phyloP scores from a whole-genome alignment of 2,113 vertebrate species.

The Chlamydotis undulata region DNA sequence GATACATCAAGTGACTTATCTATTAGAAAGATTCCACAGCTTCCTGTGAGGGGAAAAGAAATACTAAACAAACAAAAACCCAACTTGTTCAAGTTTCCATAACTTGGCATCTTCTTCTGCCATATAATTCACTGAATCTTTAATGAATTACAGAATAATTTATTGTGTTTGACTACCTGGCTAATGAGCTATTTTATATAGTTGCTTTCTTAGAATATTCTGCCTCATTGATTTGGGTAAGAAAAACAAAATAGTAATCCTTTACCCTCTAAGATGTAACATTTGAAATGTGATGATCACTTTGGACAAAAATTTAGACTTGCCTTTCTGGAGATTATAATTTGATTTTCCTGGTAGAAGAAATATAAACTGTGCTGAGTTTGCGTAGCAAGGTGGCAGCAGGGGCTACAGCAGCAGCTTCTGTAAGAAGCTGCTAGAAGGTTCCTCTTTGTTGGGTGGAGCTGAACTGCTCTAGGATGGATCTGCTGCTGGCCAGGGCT shows the following conservation, averaged over 20 bases:
- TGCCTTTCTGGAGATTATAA: background rate
- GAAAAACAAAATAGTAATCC: background rate
- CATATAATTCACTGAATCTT: background rate
- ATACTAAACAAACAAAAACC: background rate
- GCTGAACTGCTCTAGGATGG: too few relatives aligned
- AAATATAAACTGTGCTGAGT: background rate
- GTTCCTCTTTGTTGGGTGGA: too few relatives aligned
- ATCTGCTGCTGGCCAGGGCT: too few relatives aligned
- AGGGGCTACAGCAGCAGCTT: too few relatives aligned
- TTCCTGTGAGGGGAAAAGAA: background rate
- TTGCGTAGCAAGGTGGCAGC: too few relatives aligned
- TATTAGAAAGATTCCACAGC: slow-evolving; percentile 3
- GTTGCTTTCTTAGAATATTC: background rate
- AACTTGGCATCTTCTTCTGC: background rate
- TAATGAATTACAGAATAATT: slow-evolving; percentile 22
- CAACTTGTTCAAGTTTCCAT: background rate
- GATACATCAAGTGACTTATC: background rate
- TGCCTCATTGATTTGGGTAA: background rate
- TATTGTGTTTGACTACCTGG: background rate
- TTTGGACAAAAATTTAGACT: background rate
- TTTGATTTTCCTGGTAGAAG: background rate
- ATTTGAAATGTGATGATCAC: background rate
- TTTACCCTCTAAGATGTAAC: background rate
- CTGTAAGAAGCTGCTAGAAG: too few relatives aligned
- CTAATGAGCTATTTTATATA: background rate